phyloP scores from a whole-genome alignment of 2,888 invertebrate species.

The Eugnorisma glareosa region DNA sequence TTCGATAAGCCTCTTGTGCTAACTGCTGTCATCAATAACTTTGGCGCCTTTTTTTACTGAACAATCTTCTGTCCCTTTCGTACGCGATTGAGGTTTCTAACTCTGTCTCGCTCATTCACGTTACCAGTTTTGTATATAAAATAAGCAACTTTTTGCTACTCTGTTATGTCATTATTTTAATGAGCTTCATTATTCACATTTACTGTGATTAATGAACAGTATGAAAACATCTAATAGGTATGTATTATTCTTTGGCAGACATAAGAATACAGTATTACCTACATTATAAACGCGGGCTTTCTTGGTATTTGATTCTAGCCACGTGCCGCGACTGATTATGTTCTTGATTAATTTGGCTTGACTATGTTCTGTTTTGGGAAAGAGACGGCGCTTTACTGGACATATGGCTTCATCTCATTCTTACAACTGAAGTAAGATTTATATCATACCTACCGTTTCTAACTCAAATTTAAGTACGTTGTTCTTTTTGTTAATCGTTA shows the following conservation, averaged over 20 bases:
- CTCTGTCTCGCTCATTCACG: neutral
- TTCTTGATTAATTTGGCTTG: too few relatives aligned
- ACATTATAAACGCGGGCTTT: neutral
- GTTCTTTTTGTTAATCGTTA: too few relatives aligned
- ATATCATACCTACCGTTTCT: too few relatives aligned
- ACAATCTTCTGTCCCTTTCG: neutral
- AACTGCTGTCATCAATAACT: constrained; percentile 8
- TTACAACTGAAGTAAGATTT: too few relatives aligned
- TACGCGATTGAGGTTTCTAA: neutral
- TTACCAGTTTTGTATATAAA: constrained; percentile 31
- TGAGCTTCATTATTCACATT: neutral
- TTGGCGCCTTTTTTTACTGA: constrained; percentile 33
- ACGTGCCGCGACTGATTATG: too few relatives aligned
- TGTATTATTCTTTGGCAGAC: neutral
- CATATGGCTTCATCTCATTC: too few relatives aligned
- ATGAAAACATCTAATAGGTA: neutral
- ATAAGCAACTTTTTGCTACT: constrained; percentile 8
- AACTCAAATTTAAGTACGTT: too few relatives aligned
- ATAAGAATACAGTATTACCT: neutral
- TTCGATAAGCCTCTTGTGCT: neutral
- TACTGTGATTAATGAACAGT: neutral
- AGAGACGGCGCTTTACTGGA: too few relatives aligned
- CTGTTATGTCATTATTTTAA: constrained; percentile 14
- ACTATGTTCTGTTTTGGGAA: too few relatives aligned
- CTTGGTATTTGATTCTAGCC: neutral